Evolutionary conservation across 1,140 invertebrate species (phyloP), one percentile per base, ranked within the genome.

Genomic region (Phymorhynchus buccinoides): DNA sequence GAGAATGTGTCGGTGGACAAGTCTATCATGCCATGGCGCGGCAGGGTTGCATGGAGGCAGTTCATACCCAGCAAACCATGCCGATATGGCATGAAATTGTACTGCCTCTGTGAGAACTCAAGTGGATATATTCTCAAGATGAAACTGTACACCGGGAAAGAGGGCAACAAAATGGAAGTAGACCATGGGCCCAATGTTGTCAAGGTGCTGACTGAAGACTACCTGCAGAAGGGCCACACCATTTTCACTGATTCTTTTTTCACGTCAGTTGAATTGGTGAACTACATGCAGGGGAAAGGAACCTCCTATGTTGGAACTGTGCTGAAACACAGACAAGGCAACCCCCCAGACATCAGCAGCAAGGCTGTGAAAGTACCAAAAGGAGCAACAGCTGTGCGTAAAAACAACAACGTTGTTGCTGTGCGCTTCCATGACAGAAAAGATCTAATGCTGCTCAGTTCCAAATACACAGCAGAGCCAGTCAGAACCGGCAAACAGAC

Each of bases 11-110:
- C 80, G 4, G 80, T 82, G 16, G 80, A 82, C 37, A n/a, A 56
- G 37, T 35, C 48, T 18, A 66, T 82, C 39, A 66, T 82, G 48
- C 56, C 80, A 6, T 82, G 44, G 48, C 3, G 39, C 1, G 80
- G 80, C 2, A 6, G 80, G 9, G 52, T 82, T 3, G 9, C 2
- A 2, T 82, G 14, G 14, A 22, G 80, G 48, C 44, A 62, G 52
- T 82, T 56, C 39, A 66, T 82, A 56, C 48, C 80, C 18, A 56
- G n/a, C 44, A 82, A 82, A 32, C 48, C 52, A 9, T 16, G 9
- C 22, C 22, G 56, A 44, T 82, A 82, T 66, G 80, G 80, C 12
- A 82, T 82, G 80, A 82, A 82, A 37, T 14, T 82, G 48, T 82
- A 82, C 80, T 37, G 14, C 32, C 37, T 9, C 12, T 82, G 56